Evolutionary conservation across 35 echinoderm and acorn worm species (phyloP).

Genomic region (Apostichopus californicus): DNA sequence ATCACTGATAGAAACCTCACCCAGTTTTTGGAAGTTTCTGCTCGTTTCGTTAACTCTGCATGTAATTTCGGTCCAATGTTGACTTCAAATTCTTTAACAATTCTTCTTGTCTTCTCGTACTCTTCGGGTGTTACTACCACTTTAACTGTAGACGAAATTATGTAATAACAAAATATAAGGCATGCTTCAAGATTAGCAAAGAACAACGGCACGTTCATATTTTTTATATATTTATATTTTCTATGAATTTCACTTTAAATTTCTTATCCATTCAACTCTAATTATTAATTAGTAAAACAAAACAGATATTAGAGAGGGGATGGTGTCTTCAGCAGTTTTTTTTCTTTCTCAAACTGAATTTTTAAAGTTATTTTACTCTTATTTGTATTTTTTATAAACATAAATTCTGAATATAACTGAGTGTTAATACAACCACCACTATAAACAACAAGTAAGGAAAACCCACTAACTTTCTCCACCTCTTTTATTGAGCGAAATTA

Average conservation of each 20-base stretch:
- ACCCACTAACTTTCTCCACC: no score
- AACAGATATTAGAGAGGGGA: neutral
- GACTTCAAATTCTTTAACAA: slow-evolving; percentile 14
- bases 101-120: neutral
- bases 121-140: slow-evolving; percentile 17
- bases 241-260: neutral
- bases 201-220: no score
- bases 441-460: no score
- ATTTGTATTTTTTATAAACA: neutral
- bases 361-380: neutral
- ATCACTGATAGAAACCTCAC: neutral
- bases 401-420: neutral
- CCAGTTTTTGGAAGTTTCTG: slow-evolving; percentile 27
- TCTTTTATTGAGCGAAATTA: neutral
- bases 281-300: neutral
- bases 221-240: neutral
- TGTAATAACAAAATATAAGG: neutral
- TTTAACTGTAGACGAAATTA: slow-evolving; percentile 1
- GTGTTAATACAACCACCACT: no score
- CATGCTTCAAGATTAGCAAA: no score
- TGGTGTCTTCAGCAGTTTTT: neutral
- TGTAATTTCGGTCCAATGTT: slow-evolving; percentile 2
- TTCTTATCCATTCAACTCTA: neutral
- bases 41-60: neutral
- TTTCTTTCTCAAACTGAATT: neutral